Evolutionary conservation across 2,797 vertebrate species (phyloP).

Genomic region (Sebastes taczanowskii): DNA sequence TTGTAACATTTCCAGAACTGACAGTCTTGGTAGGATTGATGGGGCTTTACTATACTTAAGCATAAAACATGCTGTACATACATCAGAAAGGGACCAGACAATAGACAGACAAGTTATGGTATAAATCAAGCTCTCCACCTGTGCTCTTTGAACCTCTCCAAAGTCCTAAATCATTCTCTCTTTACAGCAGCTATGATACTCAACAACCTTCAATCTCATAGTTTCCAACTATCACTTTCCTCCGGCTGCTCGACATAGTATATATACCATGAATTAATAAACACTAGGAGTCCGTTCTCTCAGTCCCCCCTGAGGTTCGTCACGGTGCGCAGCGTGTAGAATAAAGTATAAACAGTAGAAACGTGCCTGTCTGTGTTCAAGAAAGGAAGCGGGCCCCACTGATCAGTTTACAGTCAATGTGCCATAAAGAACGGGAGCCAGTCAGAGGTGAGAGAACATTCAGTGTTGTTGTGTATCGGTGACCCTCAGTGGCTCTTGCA

Average conservation of each 20-base stretch:
- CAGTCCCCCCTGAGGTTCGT: not conserved
- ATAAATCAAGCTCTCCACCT: not conserved
- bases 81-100: not conserved
- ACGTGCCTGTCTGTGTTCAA: slow-evolving; percentile 14
- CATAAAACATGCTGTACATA: not conserved
- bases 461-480: slow-evolving; percentile 24
- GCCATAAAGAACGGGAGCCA: not conserved
- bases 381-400: slow-evolving; percentile 12
- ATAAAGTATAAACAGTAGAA: slow-evolving; percentile 21
- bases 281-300: not conserved
- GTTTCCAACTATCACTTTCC: not conserved
- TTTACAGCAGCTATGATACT: not conserved
- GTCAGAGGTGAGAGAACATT: slow-evolving; percentile 10
- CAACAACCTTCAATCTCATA: not conserved
- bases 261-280: not conserved
- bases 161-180: not conserved
- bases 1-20: not conserved
- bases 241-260: not conserved
- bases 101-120: not conserved
- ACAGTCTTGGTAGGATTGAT: not conserved
- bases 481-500: slow-evolving; percentile 29
- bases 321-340: not conserved
- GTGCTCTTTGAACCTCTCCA: not conserved
- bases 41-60: not conserved
- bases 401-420: slow-evolving; percentile 31